A percentile compares a stretch with the other conserved stretches of the same genome.
phyloP scores from a whole-genome alignment of 2,113 vertebrate species.

The Pyxicephalus adspersus region DNA sequence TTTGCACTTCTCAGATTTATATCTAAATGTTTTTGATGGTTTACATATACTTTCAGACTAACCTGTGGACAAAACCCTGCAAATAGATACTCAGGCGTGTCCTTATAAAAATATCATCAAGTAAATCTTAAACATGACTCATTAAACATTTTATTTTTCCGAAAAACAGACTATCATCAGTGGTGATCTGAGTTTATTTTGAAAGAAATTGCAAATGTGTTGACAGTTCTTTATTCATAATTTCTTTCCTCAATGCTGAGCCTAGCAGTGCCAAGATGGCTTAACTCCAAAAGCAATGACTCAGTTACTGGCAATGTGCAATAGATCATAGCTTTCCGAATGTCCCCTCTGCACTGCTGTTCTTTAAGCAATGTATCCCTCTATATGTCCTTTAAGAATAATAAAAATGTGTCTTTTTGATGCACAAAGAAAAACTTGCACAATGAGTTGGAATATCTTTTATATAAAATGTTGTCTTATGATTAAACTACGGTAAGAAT shows the following conservation, averaged over 20 bases:
- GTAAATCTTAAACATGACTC: too few relatives aligned
- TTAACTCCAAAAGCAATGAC: conserved; percentile 30
- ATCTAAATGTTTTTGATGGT: too few relatives aligned
- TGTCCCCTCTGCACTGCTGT: conserved; percentile 14
- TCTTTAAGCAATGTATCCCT: conserved; percentile 21
- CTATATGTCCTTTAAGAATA: conserved; percentile 31
- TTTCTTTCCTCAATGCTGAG: conserved; percentile 4
- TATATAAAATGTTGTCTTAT: too few relatives aligned
- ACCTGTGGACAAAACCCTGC: too few relatives aligned
- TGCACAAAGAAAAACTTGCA: neutral
- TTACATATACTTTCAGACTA: too few relatives aligned
- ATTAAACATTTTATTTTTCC: neutral
- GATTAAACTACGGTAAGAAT: too few relatives aligned
- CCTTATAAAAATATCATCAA: too few relatives aligned
- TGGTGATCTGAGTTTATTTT: conserved; percentile 27
- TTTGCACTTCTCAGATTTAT: too few relatives aligned
- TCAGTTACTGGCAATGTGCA: conserved; percentile 21
- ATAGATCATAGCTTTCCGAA: conserved; percentile 30
- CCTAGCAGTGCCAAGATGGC: conserved; percentile 35
- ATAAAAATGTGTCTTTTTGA: conserved; percentile 19
- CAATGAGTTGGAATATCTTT: too few relatives aligned
- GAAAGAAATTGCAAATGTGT: conserved; percentile 15
- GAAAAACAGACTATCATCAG: neutral
- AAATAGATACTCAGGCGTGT: too few relatives aligned
- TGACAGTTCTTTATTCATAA: conserved; percentile 31